Base-by-base conservation (phyloP, 2,113 vertebrate genomes). In the Indri indri region DNA sequence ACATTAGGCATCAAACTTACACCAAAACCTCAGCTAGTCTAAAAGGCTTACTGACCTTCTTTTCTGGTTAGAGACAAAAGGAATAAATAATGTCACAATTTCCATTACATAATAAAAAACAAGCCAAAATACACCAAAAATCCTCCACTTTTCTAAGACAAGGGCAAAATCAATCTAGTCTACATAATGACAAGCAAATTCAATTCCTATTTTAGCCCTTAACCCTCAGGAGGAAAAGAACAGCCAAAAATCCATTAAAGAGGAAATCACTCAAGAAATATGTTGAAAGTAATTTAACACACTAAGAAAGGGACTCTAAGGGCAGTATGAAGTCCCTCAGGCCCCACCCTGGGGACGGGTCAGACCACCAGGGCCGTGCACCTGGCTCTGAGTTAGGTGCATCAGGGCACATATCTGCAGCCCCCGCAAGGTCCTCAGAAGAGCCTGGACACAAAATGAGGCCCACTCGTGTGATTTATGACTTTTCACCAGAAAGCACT, bases 351-450 rank as follows among this genome's bases (percentile, higher is more conserved):
- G 32, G 57, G 59, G 59, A 40, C 0, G 17, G 5, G 18, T 45
- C 63, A 27, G 5, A 42, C 5, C 47, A 50, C 20, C 42, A 17
- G 0, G 30, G 37, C 30, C 22, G 25, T 1, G 40, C 0, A 0
- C 0, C 0, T 0, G 8, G 30, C 34, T 74, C 65, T 23, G 40
- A 59, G 77, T 10, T 16, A 0, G 2, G 4, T 17, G 34, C 40
- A 30, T 14, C 22, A 52, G 87, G 42, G 27, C 45, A n/a, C 0
- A 1, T 20, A 11, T 5, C 59, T 34, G 20, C 8, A n/a, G 63
- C n/a, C 45, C 79, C 71, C 37, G 45, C 25, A 17, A 16, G 59
- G 47, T 6, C 11, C 65, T 65, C 59, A 40, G 2, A 68, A 32
- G 11, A 34, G 40, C 3, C 52, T 17, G 54, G 84, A n/a, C 27